A percentile compares a stretch with the other conserved stretches of the same genome.
Evolutionary conservation across 2,888 invertebrate species (phyloP).

Genomic region (Electrophaes corylata): DNA sequence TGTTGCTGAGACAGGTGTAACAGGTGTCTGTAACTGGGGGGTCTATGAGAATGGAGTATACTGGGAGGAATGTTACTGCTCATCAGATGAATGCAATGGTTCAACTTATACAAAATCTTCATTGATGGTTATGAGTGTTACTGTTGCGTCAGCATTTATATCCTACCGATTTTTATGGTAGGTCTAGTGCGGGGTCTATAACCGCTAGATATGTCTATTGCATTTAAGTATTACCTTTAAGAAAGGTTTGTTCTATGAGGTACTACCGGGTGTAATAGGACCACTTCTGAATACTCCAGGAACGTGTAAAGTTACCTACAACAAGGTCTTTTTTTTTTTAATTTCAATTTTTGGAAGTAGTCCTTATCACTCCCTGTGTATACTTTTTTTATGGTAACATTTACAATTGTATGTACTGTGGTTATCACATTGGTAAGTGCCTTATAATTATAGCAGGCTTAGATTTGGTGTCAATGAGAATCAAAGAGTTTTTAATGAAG

Average conservation of each 20-base stretch:
- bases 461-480: too few species aligned
- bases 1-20: slow-evolving; percentile 95
- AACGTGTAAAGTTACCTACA: too few species aligned
- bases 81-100: slow-evolving; percentile 93
- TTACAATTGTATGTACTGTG: too few species aligned
- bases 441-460: too few species aligned
- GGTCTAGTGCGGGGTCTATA: not conserved
- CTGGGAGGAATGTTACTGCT: slow-evolving; percentile 98
- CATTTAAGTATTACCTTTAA: not conserved
- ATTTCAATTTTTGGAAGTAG: too few species aligned
- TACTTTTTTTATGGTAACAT: too few species aligned
- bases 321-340: too few species aligned
- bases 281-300: too few species aligned
- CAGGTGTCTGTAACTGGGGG: slow-evolving; percentile 98
- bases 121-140: slow-evolving; percentile 44
- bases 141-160: slow-evolving; percentile 16
- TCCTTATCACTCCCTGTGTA: too few species aligned
- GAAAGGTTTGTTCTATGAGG: not conserved
- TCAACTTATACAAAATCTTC: slow-evolving; percentile 56
- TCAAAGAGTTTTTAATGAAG: too few species aligned
- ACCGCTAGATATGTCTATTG: slow-evolving; percentile 8
- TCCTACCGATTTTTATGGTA: slow-evolving; percentile 14
- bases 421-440: too few species aligned
- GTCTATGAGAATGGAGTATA: slow-evolving; percentile 97
- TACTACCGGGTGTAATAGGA: too few species aligned